Evolutionary conservation across 2,797 vertebrate species (phyloP).

Genomic region (Vultur gryphus): DNA sequence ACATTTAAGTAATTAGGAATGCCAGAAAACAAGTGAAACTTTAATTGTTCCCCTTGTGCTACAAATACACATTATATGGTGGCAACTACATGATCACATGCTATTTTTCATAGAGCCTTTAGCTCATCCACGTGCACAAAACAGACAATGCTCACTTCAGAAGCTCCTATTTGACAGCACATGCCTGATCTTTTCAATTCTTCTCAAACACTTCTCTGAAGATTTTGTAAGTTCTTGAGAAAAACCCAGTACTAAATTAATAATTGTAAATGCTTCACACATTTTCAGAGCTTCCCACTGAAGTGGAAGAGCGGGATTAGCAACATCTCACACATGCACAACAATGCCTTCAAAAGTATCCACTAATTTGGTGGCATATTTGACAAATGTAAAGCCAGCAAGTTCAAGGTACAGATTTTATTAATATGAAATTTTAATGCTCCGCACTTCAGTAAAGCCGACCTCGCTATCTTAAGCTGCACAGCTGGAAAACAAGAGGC

Average conservation of each 20-base stretch:
- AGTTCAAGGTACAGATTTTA: neutral
- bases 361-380: neutral
- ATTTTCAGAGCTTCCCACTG: neutral
- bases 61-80: neutral
- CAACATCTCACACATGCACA: neutral
- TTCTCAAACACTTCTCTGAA: neutral
- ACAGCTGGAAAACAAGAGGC: neutral
- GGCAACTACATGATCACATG: neutral
- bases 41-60: neutral
- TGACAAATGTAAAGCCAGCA: neutral
- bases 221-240: neutral
- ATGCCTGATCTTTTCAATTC: neutral
- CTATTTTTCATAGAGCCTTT: neutral
- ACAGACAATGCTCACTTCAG: neutral
- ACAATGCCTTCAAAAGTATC: neutral
- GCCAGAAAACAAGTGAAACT: neutral
- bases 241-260: neutral
- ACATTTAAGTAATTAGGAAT: neutral
- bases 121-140: neutral
- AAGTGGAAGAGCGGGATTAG: neutral
- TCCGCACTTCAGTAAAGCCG: neutral
- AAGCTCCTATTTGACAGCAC: neutral
- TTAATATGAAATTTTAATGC: neutral
- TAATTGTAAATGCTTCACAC: neutral
- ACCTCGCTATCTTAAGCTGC: neutral